Evolutionary conservation across 2,113 vertebrate genomes (phyloP).

Genomic region (Rutilus rutilus): DNA sequence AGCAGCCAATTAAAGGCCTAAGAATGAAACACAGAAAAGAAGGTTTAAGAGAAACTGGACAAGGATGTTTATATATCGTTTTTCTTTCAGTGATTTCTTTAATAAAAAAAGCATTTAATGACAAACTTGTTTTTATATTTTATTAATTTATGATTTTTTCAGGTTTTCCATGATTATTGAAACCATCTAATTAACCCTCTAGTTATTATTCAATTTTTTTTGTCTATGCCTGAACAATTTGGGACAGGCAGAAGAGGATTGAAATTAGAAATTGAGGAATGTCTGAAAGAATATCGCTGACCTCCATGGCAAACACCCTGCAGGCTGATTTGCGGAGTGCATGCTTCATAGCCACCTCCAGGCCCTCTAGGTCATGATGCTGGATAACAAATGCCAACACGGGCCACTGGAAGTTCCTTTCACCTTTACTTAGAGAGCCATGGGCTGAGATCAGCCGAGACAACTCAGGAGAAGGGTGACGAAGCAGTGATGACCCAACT

Average conservation of each 20-base stretch:
- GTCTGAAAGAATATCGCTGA: conserved; percentile 55
- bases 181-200: not conserved
- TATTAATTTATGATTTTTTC: not conserved
- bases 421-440: conserved; percentile 96
- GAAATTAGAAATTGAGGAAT: not conserved
- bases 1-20: conserved; percentile 99
- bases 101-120: no score
- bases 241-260: not conserved
- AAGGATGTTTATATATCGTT: not conserved
- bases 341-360: conserved; percentile 98
- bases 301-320: conserved; percentile 98
- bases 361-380: conserved; percentile 96
- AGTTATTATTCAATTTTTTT: not conserved
- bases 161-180: not conserved
- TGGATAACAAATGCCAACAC: conserved; percentile 98
- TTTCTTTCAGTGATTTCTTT: not conserved
- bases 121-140: no score
- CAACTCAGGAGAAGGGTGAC: conserved; percentile 97
- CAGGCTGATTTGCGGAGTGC: conserved; percentile 97
- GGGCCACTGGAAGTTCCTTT: conserved; percentile 99
- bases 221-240: not conserved
- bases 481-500: conserved; percentile 95
- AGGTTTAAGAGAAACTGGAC: not conserved
- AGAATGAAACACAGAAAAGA: conserved; percentile 44
- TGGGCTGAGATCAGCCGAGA: conserved; percentile 97